phyloP scores from a whole-genome alignment of 2,797 vertebrate species.

The Fistularia commersonii region DNA sequence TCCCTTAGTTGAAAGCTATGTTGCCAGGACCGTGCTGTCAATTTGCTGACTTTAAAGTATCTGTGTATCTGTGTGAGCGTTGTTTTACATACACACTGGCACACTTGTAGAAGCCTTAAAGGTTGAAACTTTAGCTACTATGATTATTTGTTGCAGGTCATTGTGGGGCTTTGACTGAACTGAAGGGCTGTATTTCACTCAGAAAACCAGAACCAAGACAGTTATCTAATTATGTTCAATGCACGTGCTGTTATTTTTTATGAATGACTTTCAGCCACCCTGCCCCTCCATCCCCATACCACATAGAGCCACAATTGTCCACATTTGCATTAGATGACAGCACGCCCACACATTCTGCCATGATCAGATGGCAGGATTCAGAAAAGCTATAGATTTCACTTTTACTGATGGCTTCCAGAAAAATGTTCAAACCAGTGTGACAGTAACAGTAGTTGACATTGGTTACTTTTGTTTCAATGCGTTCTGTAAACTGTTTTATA shows the following conservation, averaged over 20 bases:
- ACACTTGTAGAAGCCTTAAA: neutral
- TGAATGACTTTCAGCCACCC: too few species aligned
- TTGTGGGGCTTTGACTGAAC: too few species aligned
- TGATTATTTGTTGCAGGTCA: slow-evolving; percentile 11
- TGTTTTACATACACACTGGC: slow-evolving; percentile 6
- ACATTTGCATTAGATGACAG: slow-evolving; percentile 47
- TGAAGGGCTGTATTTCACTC: neutral
- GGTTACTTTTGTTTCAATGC: too few species aligned
- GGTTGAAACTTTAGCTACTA: neutral
- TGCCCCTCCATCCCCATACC: too few species aligned
- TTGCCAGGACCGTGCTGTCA: slow-evolving; percentile 18
- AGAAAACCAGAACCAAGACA: neutral
- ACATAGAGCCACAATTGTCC: slow-evolving; percentile 5
- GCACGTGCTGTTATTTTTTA: neutral
- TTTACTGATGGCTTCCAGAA: slow-evolving; percentile 5
- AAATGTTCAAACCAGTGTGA: too few species aligned
- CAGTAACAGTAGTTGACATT: too few species aligned
- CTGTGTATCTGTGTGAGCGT: slow-evolving; percentile 32
- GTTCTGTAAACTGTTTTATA: too few species aligned
- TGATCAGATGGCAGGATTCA: slow-evolving; percentile 2
- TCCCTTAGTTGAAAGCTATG: slow-evolving; percentile 12
- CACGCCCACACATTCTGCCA: slow-evolving; percentile 37
- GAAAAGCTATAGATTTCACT: slow-evolving; percentile 20
- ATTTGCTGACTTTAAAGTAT: slow-evolving; percentile 10
- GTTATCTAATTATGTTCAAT: neutral